Base-by-base conservation (phyloP, 1,140 invertebrate genomes). In the Octopus sinensis region DNA sequence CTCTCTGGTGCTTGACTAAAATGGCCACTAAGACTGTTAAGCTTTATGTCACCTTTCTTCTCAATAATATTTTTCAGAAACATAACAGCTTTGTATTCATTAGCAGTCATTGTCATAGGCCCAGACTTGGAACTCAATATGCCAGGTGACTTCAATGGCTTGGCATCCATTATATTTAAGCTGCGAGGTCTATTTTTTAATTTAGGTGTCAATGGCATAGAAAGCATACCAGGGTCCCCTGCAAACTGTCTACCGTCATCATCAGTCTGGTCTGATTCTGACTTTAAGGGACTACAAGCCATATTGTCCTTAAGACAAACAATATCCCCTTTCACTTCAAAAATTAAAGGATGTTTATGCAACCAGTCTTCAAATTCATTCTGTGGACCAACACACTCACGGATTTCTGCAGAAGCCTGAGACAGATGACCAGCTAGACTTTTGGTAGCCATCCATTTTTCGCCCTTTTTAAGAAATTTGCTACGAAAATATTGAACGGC, bases 361-460 rank as follows among this genome's bases (percentile, higher is more conserved):
- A 91, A 85, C 86, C 90, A 91, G 43, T 86, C 86, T 77, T 86
- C 86, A 84, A 91, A 91, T 79, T 91, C 89, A 79, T 89, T 89
- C 81, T 91, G 91, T 30, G 91, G 91, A 51, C 91, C 91, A 53
- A 91, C 90, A 86, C 88, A 89, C 71, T 90, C 89, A 43, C 91
- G 83, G n/a, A 91, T 90, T 78, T 91, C 89, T 6, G 82, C 53
- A 17, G 87, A 84, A 6, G 90, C 90, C 82, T 91, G 91, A 5
- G 90, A 91, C n/a, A 91, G 86, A 85, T 91, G 91, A 12, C 91
- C 91, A 54, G 91, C 90, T 68, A 91, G 84, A 82, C 91, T 91
- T 30, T 88, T 87, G 73, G 91, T 88, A 13, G 87, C 89, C 81
- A 91, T 86, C 90, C 90, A 91, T 80, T 89, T 89, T 80, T 91